Evolutionary conservation across 2,113 vertebrate species (phyloP).

Genomic region (Verasper variegatus): DNA sequence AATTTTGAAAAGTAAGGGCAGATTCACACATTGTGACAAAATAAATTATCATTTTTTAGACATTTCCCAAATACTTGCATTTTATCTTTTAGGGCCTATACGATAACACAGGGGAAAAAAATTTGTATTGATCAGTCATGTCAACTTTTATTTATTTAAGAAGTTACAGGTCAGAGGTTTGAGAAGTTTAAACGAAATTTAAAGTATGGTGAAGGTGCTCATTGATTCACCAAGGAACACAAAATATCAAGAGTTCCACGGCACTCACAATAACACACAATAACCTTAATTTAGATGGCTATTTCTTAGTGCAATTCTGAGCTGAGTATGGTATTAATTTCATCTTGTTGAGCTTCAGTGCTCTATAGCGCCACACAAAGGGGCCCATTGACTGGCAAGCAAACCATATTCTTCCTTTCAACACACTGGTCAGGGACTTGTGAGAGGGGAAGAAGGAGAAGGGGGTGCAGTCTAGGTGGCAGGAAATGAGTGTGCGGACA

Average conservation of each 20-base stretch:
- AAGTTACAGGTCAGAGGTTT: too few relatives aligned
- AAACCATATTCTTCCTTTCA: constrained; percentile 67
- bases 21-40: too few relatives aligned
- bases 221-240: too few relatives aligned
- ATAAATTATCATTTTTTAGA: too few relatives aligned
- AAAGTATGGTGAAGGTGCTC: too few relatives aligned
- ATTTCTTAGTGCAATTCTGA: not conserved
- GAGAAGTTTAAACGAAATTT: too few relatives aligned
- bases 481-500: constrained; percentile 68
- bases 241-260: not conserved
- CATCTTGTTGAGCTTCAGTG: constrained; percentile 30
- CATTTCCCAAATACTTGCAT: too few relatives aligned
- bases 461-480: constrained; percentile 32
- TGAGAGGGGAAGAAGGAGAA: not conserved
- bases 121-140: too few relatives aligned
- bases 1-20: not conserved
- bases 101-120: too few relatives aligned
- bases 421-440: constrained; percentile 46
- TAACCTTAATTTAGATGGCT: not conserved
- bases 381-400: constrained; percentile 65
- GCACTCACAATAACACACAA: too few relatives aligned
- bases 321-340: constrained; percentile 5
- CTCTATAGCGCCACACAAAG: constrained; percentile 67
- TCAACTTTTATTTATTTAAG: too few relatives aligned
- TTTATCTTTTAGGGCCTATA: too few relatives aligned